phyloP scores from a whole-genome alignment of 2,113 vertebrate species.

The Eupsittula cactorum region DNA sequence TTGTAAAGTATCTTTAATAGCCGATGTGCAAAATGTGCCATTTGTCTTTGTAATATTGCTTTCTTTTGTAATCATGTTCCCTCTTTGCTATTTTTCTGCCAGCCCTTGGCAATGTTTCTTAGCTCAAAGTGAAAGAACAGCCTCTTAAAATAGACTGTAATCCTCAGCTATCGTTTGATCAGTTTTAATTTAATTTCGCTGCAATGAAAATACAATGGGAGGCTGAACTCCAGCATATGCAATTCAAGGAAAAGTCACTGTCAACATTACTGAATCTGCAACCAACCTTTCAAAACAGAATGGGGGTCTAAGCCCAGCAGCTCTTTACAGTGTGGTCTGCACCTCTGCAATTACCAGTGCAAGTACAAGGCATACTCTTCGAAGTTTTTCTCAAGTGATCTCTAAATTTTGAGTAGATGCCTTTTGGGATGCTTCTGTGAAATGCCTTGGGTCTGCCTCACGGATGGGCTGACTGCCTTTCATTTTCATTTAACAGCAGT shows the following conservation, averaged over 20 bases:
- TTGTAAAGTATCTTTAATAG: conserved; percentile 15
- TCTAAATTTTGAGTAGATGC: neutral
- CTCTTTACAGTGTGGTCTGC: neutral
- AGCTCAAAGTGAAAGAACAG: conserved; percentile 53
- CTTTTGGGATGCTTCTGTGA: neutral
- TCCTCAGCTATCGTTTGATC: conserved; percentile 68
- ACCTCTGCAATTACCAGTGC: neutral
- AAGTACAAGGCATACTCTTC: neutral
- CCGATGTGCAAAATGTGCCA: neutral
- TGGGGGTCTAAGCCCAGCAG: neutral
- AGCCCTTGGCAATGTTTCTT: conserved; percentile 51
- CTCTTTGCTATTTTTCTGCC: conserved; percentile 61
- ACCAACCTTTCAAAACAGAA: neutral
- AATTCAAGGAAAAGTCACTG: conserved; percentile 34
- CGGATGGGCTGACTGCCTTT: neutral
- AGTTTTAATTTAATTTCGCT: conserved; percentile 71
- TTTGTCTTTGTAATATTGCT: conserved; percentile 61
- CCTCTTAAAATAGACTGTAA: conserved; percentile 68
- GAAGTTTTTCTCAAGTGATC: neutral
- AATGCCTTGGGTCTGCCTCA: neutral
- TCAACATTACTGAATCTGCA: neutral
- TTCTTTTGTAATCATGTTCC: conserved; percentile 47
- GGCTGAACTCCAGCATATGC: neutral
- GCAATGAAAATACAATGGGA: conserved; percentile 66
- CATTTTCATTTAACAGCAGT: neutral